phyloP scores from a whole-genome alignment of 1,140 invertebrate genomes.

The Achroia grisella region DNA sequence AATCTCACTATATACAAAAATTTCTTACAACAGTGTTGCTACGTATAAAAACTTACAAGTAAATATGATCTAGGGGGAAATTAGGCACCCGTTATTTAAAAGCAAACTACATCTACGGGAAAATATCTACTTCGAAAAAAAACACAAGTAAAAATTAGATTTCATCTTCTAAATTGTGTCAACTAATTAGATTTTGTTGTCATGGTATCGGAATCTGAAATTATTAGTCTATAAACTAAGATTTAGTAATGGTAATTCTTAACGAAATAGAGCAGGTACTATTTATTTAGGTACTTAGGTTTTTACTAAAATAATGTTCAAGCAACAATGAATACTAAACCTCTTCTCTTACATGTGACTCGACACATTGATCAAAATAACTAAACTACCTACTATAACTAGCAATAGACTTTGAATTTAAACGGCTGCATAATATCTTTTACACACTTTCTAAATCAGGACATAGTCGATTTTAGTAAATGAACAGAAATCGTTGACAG shows the following conservation, averaged over 20 bases:
- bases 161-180: not conserved
- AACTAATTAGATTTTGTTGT: constrained; percentile 2
- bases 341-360: too few relatives aligned
- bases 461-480: constrained; percentile 17
- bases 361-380: too few relatives aligned
- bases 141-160: constrained; percentile 1
- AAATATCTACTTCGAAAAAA: constrained; percentile 4
- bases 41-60: constrained; percentile 2
- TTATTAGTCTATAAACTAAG: too few relatives aligned
- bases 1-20: constrained; percentile 4
- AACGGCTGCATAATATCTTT: too few relatives aligned
- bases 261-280: too few relatives aligned
- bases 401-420: not conserved
- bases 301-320: too few relatives aligned
- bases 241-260: too few relatives aligned
- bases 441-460: not conserved
- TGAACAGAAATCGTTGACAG: constrained; percentile 31
- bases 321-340: too few relatives aligned
- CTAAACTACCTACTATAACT: too few relatives aligned
- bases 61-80: constrained; percentile 6
- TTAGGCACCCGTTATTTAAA: constrained; percentile 13
- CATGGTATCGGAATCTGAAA: too few relatives aligned
- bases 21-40: constrained; percentile 1
- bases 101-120: constrained; percentile 9
- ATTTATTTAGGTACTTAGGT: too few relatives aligned